Evolutionary conservation across 1,140 invertebrate genomes (phyloP).

Genomic region (Penaeus indicus): DNA sequence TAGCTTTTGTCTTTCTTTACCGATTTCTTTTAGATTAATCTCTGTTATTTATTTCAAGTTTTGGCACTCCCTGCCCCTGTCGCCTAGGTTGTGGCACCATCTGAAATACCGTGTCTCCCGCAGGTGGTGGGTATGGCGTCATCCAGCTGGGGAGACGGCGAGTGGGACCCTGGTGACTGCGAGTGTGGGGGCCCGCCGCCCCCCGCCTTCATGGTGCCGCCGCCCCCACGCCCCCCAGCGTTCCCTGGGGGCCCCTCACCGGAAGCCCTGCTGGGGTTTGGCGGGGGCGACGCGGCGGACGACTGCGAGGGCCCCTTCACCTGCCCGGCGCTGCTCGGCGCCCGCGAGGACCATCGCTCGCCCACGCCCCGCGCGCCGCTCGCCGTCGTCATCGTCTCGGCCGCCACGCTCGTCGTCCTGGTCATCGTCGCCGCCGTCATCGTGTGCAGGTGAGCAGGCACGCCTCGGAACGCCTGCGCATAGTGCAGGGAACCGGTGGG

Average conservation of each 20-base stretch:
- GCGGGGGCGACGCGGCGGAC: neutral
- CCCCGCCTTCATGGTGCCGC: slow-evolving; percentile 46
- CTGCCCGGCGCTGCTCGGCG: slow-evolving; percentile 49
- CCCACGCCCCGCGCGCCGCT: slow-evolving; percentile 18
- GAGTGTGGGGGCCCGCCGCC: slow-evolving; percentile 49
- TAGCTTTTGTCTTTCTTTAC: too few relatives aligned
- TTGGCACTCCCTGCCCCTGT: too few relatives aligned
- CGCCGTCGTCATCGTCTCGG: slow-evolving; percentile 49
- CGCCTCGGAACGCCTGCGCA: neutral
- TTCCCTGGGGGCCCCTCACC: neutral
- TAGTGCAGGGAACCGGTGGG: neutral
- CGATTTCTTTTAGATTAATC: too few relatives aligned
- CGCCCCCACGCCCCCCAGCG: slow-evolving; percentile 37
- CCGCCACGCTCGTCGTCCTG: slow-evolving; percentile 52
- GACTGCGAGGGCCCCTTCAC: slow-evolving; percentile 41
- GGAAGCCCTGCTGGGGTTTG: too few relatives aligned
- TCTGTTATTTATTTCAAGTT: too few relatives aligned
- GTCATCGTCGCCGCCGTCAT: slow-evolving; percentile 49
- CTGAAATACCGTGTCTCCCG: neutral
- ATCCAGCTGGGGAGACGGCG: slow-evolving; percentile 14
- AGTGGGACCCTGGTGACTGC: slow-evolving; percentile 43
- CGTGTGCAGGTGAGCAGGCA: slow-evolving; percentile 38
- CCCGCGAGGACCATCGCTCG: slow-evolving; percentile 52
- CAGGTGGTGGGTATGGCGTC: slow-evolving; percentile 51
- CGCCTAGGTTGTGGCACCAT: too few relatives aligned